Evolutionary conservation across 2,888 invertebrate genomes (phyloP).

Genomic region (Acleris sparsana): DNA sequence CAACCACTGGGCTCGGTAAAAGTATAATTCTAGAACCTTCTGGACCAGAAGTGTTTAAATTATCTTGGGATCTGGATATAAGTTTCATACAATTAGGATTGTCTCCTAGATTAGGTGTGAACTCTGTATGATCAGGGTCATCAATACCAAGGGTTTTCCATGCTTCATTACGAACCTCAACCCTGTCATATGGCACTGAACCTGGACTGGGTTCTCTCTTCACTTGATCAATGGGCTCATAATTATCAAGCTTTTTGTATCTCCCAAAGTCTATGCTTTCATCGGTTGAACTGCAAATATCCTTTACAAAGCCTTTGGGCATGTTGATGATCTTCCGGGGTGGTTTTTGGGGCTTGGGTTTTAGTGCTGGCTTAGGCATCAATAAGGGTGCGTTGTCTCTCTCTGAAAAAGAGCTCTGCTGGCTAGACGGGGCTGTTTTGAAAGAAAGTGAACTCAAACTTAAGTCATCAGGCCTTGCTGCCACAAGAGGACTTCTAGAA

Average conservation of each 20-base stretch:
- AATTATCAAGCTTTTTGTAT: constrained; percentile 80
- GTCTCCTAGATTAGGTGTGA: constrained; percentile 73
- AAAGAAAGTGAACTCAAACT: constrained; percentile 76
- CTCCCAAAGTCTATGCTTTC: constrained; percentile 78
- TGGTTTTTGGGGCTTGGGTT: constrained; percentile 85
- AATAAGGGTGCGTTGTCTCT: constrained; percentile 73
- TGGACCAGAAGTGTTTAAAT: constrained; percentile 72
- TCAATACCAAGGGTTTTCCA: constrained; percentile 92
- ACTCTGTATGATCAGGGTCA: constrained; percentile 88
- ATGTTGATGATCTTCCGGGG: constrained; percentile 83
- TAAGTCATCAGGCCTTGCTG: constrained; percentile 78
- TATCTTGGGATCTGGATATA: constrained; percentile 80
- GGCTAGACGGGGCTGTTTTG: constrained; percentile 73
- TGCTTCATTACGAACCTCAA: constrained; percentile 90
- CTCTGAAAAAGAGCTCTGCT: constrained; percentile 65
- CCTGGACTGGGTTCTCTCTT: constrained; percentile 75
- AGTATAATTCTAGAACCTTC: constrained; percentile 83
- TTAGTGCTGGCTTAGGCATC: constrained; percentile 83
- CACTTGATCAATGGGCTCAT: constrained; percentile 77
- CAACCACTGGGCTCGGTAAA: constrained; percentile 75
- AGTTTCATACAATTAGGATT: constrained; percentile 77
- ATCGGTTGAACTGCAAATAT: constrained; percentile 65
- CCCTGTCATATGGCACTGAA: constrained; percentile 87
- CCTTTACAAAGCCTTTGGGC: constrained; percentile 68
- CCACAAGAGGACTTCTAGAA: constrained; percentile 91